These are phyloP conservation scores for Fopius arisanus DNA, from an alignment of 1,140 invertebrate genomes.

Conservation along the genomic window DNA sequence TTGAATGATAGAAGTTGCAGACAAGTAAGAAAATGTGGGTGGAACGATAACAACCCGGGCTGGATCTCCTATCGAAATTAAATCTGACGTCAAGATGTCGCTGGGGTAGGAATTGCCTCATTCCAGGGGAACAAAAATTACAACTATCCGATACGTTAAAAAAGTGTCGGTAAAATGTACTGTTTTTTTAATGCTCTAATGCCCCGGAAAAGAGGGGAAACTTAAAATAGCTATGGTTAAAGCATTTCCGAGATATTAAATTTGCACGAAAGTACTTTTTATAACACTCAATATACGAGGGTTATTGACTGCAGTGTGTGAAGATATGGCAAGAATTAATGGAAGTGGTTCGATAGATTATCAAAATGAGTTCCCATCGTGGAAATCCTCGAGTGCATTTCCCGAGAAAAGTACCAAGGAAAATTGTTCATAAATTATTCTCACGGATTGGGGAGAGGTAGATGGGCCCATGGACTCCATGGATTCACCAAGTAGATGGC, in stretches of 20 bases:
- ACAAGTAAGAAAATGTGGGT: not conserved
- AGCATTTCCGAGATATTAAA: too few species aligned
- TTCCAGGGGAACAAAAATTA: not conserved
- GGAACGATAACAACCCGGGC: not conserved
- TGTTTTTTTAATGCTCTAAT: too few species aligned
- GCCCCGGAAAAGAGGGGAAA: not conserved
- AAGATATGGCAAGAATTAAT: too few species aligned
- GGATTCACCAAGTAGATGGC: not conserved
- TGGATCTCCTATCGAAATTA: conserved; percentile 33
- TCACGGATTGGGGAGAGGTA: not conserved
- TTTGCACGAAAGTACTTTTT: too few species aligned
- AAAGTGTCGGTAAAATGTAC: not conserved
- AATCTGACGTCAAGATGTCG: conserved; percentile 29
- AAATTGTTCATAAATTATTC: not conserved
- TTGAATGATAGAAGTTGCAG: conserved; percentile 1
- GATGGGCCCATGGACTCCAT: not conserved
- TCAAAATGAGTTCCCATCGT: too few species aligned
- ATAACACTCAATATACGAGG: too few species aligned
- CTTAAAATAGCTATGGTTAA: too few species aligned
- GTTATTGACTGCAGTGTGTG: too few species aligned
- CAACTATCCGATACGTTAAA: not conserved
- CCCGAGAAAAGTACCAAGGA: not conserved
- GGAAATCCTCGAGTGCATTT: too few species aligned
- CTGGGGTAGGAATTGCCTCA: conserved; percentile 19
- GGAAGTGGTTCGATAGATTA: too few species aligned